These are phyloP conservation scores for Liodrosophila aerea DNA, from an alignment of 2,888 invertebrate genomes.

Conservation along the genomic window DNA sequence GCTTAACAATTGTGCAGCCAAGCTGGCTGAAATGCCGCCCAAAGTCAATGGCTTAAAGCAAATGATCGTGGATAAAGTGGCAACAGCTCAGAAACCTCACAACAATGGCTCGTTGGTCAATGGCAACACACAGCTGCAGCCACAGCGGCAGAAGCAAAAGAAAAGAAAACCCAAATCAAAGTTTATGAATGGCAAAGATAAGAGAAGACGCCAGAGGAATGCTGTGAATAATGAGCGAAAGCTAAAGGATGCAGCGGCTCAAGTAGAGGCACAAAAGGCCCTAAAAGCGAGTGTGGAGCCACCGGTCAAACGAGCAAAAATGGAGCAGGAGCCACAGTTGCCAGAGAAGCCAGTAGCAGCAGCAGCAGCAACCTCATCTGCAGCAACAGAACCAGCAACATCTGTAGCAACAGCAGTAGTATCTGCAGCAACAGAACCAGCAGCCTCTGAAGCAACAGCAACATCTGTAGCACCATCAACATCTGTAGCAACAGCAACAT, in stretches of 20 bases:
- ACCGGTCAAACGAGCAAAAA: constrained; percentile 51
- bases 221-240: too few species aligned
- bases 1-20: constrained; percentile 28
- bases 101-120: constrained; percentile 43
- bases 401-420: too few species aligned
- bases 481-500: too few species aligned
- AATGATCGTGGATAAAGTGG: constrained; percentile 2
- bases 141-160: background rate
- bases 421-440: too few species aligned
- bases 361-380: too few species aligned
- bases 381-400: too few species aligned
- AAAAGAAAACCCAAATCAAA: too few species aligned
- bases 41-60: constrained; percentile 43
- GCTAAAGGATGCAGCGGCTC: too few species aligned
- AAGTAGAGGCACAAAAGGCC: too few species aligned
- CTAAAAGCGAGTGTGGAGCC: constrained; percentile 29
- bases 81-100: background rate
- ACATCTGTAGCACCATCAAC: too few species aligned
- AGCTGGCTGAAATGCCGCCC: constrained; percentile 2
- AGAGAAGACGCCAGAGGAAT: too few species aligned
- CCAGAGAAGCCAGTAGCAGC: background rate
- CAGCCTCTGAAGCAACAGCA: background rate
- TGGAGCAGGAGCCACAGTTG: constrained; percentile 21
- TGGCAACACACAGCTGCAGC: constrained; percentile 42
- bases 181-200: too few species aligned